Evolutionary conservation across 2,113 vertebrate species (phyloP), one percentile per base, ranked within the genome.

Genomic region (Prietella phreatophila): DNA sequence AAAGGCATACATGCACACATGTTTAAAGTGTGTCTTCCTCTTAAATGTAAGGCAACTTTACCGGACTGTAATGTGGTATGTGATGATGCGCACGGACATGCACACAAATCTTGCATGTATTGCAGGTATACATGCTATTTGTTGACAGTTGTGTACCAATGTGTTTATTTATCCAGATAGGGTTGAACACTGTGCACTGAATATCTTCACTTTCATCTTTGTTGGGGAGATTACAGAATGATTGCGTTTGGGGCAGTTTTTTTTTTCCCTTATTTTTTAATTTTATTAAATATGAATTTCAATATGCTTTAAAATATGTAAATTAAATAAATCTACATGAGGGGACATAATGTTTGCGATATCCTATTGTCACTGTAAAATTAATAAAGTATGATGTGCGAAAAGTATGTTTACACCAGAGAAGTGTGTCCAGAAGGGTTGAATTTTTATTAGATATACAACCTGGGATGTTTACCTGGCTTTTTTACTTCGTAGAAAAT

Each of bases 111-210:
- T 84, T 91, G 94, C 92, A 94, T 93, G 94, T 94, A 67, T 89
- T 58, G 76, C 84, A 65, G 87, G 92, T 90, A 88, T 91, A 94
- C 91, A 91, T 94, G 93, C 92, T 82, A 92, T 90, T 90, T 88
- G 91, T 92, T 92, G 92, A 91, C 93, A 89, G 47, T 92, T 93
- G 89, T 84, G 88, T 88, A 76, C 79, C 86, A 22, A 93, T 89
- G 90, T 85, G 86, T 87, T 86, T 91, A 91, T 93, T 90, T 92
- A 91, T 92, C 92, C 90, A 90, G 93, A 92, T 91, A 89, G 90
- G 91, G 93, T 96, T 93, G 93, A 93, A 93, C 93, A 95, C 94
- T 96, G 93, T 92, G 94, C 95, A 95, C 94, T 96, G 94, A 94
- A 87, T 92, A 91, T 92, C 85, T 91, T 93, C 92, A 89, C 78